Evolutionary conservation across 2,113 vertebrate species (phyloP).

Genomic region (Antigone vipio): DNA sequence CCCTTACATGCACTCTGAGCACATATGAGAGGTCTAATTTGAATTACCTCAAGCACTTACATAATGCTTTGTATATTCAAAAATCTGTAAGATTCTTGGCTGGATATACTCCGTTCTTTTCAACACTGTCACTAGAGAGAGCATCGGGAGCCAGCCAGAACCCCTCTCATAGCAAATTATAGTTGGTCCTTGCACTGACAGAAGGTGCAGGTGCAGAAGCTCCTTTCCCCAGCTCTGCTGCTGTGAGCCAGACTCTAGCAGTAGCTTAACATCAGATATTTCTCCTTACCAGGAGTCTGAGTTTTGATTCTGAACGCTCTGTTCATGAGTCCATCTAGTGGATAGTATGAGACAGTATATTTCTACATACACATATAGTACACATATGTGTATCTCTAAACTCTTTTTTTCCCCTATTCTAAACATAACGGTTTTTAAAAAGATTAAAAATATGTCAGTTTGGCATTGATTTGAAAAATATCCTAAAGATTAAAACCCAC

Average conservation of each 20-base stretch:
- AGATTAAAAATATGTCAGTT: neutral
- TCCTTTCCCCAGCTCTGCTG: neutral
- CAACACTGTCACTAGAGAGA: neutral
- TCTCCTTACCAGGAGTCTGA: neutral
- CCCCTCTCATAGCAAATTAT: neutral
- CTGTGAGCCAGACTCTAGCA: neutral
- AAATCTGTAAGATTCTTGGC: neutral
- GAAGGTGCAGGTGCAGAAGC: neutral
- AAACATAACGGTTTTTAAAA: neutral
- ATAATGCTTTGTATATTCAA: neutral
- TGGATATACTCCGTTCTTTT: neutral
- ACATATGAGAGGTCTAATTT: neutral
- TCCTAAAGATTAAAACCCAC: neutral
- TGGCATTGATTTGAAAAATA: neutral
- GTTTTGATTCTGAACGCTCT: neutral
- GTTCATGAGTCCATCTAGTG: slow-evolving; percentile 53
- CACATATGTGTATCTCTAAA: neutral
- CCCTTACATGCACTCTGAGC: neutral
- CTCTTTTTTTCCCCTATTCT: neutral
- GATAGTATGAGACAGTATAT: neutral
- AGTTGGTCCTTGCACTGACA: neutral
- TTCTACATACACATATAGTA: neutral
- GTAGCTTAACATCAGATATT: neutral
- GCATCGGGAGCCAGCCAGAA: neutral
- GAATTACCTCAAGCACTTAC: neutral